phyloP scores from a whole-genome alignment of 2,113 vertebrate species.

The Stercorarius parasiticus region DNA sequence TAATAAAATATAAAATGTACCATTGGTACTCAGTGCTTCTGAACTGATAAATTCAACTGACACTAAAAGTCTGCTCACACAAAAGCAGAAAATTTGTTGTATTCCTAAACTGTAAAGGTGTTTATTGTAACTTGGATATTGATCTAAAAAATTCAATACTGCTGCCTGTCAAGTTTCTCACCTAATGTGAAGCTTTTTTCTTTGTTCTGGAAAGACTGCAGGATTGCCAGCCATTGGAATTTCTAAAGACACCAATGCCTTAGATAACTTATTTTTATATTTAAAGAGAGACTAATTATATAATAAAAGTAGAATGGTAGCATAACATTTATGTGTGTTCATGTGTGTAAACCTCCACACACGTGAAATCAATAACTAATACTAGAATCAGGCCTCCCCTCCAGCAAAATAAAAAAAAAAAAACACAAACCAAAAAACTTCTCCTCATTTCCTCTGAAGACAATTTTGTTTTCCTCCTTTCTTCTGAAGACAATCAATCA shows the following conservation, averaged over 20 bases:
- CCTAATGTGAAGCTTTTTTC: not conserved
- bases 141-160: not conserved
- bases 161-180: not conserved
- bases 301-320: not conserved
- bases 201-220: not conserved
- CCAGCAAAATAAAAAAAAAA: not conserved
- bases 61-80: not conserved
- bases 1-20: constrained; percentile 38
- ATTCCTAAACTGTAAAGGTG: not conserved
- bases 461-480: not conserved
- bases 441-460: not conserved
- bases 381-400: not conserved
- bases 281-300: not conserved
- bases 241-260: not conserved
- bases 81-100: not conserved
- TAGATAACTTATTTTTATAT: not conserved
- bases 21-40: not conserved
- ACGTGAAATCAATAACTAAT: not conserved
- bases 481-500: not conserved
- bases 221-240: not conserved
- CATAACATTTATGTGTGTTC: not conserved
- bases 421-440: not conserved
- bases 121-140: not conserved
- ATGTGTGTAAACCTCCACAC: not conserved
- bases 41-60: constrained; percentile 24